Base-by-base conservation (phyloP, 2,888 invertebrate genomes). In the Callyntrura guangdongensis region DNA sequence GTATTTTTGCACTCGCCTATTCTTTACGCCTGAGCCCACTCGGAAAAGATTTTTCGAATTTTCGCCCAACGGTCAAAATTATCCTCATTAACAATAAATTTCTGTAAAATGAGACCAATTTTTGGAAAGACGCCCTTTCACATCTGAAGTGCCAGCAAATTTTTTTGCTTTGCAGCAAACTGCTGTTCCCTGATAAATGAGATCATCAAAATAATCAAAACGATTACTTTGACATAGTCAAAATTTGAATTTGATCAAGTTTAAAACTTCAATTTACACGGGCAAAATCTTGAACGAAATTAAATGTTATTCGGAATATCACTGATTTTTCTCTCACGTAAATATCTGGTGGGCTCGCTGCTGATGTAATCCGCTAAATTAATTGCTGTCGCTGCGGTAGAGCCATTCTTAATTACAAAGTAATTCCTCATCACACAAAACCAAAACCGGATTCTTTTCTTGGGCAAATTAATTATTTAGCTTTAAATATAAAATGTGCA, bases 1-100 rank as follows among this genome's bases (percentile, higher is more conserved):
- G 92, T 94, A 94, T 92, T 93, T 94, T 88, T 94, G 94, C 85
- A 93, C 94, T 91, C 94, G 93, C 79, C 91, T 94, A 61, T 93
- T 93, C 91, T 94, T 94, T 90, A 94, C 94, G 74, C 94, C 94
- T 67, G 94, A 94, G 90, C 94, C 94, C 14, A 94, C 94, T 22
- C 79, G 93, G 79, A 94, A 94, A 87, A 61, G 93, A 89, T 93
- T 93, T 90, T 94, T 93, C 86, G 93, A 93, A 49, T 93, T 94
- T 87, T 92, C 93, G 22, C 90, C 92, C 17, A 91, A 92, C 56
- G 89, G 88, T 59, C 92, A 91, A 86, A 92, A 92, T 67, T 92
- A 92, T 90, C 92, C 90, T 53, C 89, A 92, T 53, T 92, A 91
- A 36, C 36, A 36, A 36, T 4, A 36, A 64, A 25, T 27, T 81